phyloP scores from a whole-genome alignment of 2,888 invertebrate genomes.

The Bellardia pandia region DNA sequence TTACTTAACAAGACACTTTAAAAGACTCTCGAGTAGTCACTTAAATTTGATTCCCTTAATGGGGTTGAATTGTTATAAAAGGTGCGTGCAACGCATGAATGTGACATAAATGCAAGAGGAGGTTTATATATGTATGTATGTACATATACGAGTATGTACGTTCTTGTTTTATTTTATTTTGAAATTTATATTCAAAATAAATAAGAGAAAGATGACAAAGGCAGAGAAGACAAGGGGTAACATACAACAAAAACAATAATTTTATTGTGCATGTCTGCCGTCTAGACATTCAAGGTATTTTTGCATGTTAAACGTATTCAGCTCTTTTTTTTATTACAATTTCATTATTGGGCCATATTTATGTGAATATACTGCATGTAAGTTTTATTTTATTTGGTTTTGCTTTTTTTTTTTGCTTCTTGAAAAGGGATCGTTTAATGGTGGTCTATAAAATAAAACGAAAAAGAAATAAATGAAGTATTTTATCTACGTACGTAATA shows the following conservation, averaged over 20 bases:
- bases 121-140: not conserved
- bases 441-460: slow-evolving; percentile 27
- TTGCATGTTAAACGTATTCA: slow-evolving; percentile 66
- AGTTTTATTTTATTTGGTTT: slow-evolving; percentile 17
- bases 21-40: slow-evolving; percentile 10
- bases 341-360: slow-evolving; percentile 67
- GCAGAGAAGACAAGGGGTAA: not conserved
- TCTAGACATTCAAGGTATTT: slow-evolving; percentile 73
- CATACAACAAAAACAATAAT: slow-evolving; percentile 36
- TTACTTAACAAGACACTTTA: not conserved
- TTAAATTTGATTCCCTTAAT: slow-evolving; percentile 26
- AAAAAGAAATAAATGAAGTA: not conserved
- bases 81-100: slow-evolving; percentile 10
- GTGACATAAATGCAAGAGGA: slow-evolving; percentile 35
- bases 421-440: slow-evolving; percentile 45
- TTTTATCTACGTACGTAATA: slow-evolving; percentile 35
- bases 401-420: not conserved
- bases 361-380: slow-evolving; percentile 22
- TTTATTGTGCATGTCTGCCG: slow-evolving; percentile 71
- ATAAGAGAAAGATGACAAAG: slow-evolving; percentile 3
- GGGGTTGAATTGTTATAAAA: slow-evolving; percentile 19
- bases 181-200: slow-evolving; percentile 22
- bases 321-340: slow-evolving; percentile 38
- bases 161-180: not conserved
- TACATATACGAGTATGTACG: not conserved